phyloP scores from a whole-genome alignment of 2,888 invertebrate genomes.

The Chymomyza fuscimana region DNA sequence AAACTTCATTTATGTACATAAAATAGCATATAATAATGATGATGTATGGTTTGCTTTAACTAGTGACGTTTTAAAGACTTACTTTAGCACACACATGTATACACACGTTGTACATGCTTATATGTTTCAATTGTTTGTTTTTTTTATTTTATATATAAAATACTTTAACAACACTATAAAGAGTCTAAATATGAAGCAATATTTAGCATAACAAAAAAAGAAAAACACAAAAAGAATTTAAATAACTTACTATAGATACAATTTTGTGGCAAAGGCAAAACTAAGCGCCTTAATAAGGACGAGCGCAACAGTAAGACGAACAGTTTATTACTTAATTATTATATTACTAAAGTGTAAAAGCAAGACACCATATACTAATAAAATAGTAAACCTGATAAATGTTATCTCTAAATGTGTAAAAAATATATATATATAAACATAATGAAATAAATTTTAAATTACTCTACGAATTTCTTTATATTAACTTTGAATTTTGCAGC shows the following conservation, averaged over 20 bases:
- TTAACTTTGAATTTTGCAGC: no score
- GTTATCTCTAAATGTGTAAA: slow-evolving; percentile 53
- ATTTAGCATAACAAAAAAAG: not conserved
- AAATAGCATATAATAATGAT: slow-evolving; percentile 10
- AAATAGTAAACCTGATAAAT: slow-evolving; percentile 27
- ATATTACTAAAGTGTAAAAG: not conserved
- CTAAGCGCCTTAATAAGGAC: not conserved
- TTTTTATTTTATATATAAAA: not conserved
- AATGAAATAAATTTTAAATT: not conserved
- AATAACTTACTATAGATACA: no score
- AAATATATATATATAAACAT: slow-evolving; percentile 16
- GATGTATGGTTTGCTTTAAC: no score
- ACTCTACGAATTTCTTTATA: not conserved
- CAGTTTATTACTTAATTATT: not conserved
- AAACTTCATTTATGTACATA: slow-evolving; percentile 16
- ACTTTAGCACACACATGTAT: not conserved
- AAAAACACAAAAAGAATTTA: not conserved
- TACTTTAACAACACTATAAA: no score
- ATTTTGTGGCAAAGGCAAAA: not conserved
- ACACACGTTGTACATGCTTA: not conserved
- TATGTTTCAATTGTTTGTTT: not conserved
- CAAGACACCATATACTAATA: not conserved
- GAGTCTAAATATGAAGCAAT: not conserved
- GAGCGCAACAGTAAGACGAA: not conserved
- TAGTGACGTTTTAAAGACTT: not conserved